Base-by-base conservation (phyloP, 23 tunicate species). In the Trididemnum nubilum region DNA sequence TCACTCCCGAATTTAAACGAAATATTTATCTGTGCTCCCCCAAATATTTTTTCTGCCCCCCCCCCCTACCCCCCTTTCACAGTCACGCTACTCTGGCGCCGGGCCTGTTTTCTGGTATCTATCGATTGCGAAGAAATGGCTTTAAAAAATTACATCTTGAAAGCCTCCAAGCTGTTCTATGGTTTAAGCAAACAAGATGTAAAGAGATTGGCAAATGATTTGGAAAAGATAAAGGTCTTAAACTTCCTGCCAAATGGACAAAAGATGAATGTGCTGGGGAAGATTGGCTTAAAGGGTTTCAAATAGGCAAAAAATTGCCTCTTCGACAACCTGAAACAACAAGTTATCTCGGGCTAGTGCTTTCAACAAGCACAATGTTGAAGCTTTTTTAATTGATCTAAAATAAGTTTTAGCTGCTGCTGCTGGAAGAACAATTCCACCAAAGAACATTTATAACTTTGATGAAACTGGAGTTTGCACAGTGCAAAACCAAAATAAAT, bases 241-340 rank as follows among this genome's bases (percentile, higher is more conserved):
- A 3, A 2, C 36, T 73, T 54, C 85, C 85, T 18, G 27, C 33
- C 39, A 71, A 25, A 57, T 82, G 64, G 85, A 18, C 15, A 19
- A n/a, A 25, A 2, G 71, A 82, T 40, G 39, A 39, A 26, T 3
- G 33, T 23, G 85, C 85, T 35, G 85, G 85, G 2, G 85, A 82
- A 37, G 77, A 82, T 82, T 82, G 85, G 85, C 65, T 82, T 2
- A 66, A 38, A 71, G 85, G 78, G 49, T 82, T 82, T 40, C 36
- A 27, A 25, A 82, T 64, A 31, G 23, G 50, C 33, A 33, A 34
- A 28, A n/a, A 40, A n/a, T 18, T 82, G 7, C 18, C 61, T 2
- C 78, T 82, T 82, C 78, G 85, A 19, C 73, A 38, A 18, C 85
- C 85, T 36, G 78, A 82, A 31, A 12, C 78, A 5, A 71, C 85